Evolutionary conservation across 2,888 invertebrate species (phyloP).

Genomic region (Lasioglossum marginatum): DNA sequence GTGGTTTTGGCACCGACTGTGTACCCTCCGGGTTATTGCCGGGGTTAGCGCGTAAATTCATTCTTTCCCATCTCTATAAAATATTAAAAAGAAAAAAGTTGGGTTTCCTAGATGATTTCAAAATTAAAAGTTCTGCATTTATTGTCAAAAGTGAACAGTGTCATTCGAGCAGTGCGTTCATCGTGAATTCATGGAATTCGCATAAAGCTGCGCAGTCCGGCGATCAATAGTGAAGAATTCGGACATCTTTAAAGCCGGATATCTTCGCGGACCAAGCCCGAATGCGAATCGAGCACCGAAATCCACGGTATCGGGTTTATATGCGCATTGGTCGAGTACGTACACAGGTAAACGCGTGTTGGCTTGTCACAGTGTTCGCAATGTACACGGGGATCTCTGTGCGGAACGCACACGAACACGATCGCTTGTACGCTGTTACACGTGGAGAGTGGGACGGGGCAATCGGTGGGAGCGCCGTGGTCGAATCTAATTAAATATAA

Average conservation of each 20-base stretch:
- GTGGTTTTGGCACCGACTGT: no score
- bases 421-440: not conserved
- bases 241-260: not conserved
- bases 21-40: no score
- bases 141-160: not conserved
- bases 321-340: constrained; percentile 16
- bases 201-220: not conserved
- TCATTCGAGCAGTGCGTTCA: not conserved
- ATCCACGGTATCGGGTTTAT: constrained; percentile 32
- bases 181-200: not conserved
- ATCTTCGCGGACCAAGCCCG: not conserved
- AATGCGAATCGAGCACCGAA: constrained; percentile 15
- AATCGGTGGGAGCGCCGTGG: constrained; percentile 82
- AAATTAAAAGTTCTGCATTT: not conserved
- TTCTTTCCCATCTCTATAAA: no score
- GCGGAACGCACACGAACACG: constrained; percentile 37
- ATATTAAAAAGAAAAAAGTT: no score
- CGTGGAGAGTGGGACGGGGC: constrained; percentile 65
- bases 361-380: not conserved
- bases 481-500: constrained; percentile 85
- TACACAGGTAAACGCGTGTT: constrained; percentile 15
- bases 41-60: no score
- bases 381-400: not conserved
- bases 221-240: not conserved
- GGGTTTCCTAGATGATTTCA: not conserved